Evolutionary conservation across 2,797 vertebrate genomes (phyloP).

Genomic region (Brotogeris chrysoptera): DNA sequence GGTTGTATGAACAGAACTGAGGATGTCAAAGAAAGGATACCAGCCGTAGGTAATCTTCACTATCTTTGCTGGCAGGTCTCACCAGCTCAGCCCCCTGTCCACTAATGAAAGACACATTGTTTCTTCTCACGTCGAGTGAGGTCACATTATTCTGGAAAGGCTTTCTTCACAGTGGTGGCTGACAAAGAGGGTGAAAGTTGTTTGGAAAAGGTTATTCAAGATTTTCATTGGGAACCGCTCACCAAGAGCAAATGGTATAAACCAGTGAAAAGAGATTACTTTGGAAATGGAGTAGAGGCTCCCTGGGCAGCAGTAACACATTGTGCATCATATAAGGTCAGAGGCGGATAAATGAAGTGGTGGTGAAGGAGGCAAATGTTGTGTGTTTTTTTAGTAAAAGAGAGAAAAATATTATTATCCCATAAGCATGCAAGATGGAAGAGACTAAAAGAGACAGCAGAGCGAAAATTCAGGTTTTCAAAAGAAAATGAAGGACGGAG

Average conservation of each 20-base stretch:
- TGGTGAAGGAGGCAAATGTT: neutral
- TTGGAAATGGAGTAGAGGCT: neutral
- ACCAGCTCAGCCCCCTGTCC: fast-evolving
- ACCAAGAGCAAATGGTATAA: neutral
- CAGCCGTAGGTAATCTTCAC: neutral
- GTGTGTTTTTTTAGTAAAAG: neutral
- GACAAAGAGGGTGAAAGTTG: neutral
- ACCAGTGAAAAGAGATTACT: neutral
- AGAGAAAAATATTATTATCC: neutral
- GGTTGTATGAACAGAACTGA: neutral
- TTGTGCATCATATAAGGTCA: neutral
- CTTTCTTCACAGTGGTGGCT: neutral
- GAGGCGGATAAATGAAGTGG: neutral
- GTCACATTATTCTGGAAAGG: neutral
- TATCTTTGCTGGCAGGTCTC: neutral
- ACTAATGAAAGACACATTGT: neutral
- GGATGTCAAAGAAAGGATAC: neutral
- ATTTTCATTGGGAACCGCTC: neutral
- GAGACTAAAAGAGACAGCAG: neutral
- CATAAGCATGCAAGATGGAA: neutral
- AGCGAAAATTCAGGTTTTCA: neutral
- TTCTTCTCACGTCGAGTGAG: neutral
- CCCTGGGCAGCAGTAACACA: neutral
- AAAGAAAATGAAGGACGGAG: neutral
- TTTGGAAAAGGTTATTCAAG: neutral